Percentiles rank a stretch among this genome's conserved stretches.
phyloP scores from a whole-genome alignment of 1,140 invertebrate species.

The Penaeus vannamei region DNA sequence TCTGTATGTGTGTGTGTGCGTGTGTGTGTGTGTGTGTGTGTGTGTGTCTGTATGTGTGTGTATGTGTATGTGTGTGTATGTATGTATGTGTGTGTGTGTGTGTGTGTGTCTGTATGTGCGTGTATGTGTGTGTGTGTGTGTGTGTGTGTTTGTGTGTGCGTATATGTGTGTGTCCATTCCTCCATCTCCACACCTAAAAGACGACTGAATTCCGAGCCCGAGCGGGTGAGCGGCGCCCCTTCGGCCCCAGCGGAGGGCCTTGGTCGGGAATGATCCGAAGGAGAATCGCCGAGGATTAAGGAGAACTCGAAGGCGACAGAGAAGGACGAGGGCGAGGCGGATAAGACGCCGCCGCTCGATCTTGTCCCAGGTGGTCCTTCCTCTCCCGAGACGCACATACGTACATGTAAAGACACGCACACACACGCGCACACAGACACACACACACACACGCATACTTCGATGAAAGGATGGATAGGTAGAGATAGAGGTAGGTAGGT shows the following conservation, averaged over 20 bases:
- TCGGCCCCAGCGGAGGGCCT: not conserved
- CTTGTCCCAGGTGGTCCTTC: too few relatives aligned
- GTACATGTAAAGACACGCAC: too few relatives aligned
- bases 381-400: too few relatives aligned
- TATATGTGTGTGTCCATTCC: not conserved
- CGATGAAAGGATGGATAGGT: too few relatives aligned
- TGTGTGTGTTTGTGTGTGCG: not conserved
- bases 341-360: too few relatives aligned
- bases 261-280: too few relatives aligned
- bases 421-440: too few relatives aligned
- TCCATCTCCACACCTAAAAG: not conserved
- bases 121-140: not conserved
- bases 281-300: not conserved
- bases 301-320: not conserved
- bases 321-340: not conserved
- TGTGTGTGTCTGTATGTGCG: not conserved
- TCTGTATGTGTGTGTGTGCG: too few relatives aligned
- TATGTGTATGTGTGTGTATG: not conserved
- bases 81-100: not conserved
- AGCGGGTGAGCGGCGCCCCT: too few relatives aligned
- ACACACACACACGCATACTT: too few relatives aligned
- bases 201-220: not conserved
- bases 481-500: not conserved
- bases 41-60: not conserved
- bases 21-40: constrained; percentile 16